A percentile compares a stretch with the other conserved stretches of the same genome.
Conservation (phyloP, 1,140 invertebrate genomes). For the Euura lappo region DNA sequence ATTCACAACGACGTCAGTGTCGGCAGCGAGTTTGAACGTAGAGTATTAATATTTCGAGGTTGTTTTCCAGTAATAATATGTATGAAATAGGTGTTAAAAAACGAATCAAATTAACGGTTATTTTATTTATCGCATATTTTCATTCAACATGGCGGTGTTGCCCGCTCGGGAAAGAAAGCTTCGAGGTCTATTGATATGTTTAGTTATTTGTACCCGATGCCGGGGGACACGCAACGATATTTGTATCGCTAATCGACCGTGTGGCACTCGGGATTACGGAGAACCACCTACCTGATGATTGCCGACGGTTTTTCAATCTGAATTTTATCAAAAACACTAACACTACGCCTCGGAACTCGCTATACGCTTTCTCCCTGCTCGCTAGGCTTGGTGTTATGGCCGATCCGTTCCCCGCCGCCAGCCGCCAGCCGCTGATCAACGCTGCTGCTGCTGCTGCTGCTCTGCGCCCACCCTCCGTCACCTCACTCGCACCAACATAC, state of each 20-base stretch:
- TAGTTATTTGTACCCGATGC: constrained; percentile 30
- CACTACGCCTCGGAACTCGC: constrained; percentile 41
- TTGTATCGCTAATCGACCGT: constrained; percentile 29
- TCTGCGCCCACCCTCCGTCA: constrained; percentile 39
- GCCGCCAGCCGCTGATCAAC: constrained; percentile 22
- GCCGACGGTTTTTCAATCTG: constrained; percentile 38
- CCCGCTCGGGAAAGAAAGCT: constrained; percentile 59
- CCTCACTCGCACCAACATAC: constrained; percentile 41
- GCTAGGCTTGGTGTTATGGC: constrained; percentile 55
- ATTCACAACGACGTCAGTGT: constrained; percentile 11
- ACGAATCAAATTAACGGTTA: constrained; percentile 33
- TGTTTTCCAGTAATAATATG: background rate
- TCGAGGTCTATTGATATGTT: constrained; percentile 33
- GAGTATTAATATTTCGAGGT: background rate
- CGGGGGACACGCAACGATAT: constrained; percentile 29
- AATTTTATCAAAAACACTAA: constrained; percentile 47
- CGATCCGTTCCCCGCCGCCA: constrained; percentile 37
- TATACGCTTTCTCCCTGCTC: constrained; percentile 51
- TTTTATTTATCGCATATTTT: constrained; percentile 50
- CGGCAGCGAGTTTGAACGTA: background rate
- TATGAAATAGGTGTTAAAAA: background rate
- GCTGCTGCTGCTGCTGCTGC: too few relatives aligned
- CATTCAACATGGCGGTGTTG: constrained; percentile 61
- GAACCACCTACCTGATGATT: constrained; percentile 50
- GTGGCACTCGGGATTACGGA: constrained; percentile 23